Percentiles rank a stretch among this genome's conserved stretches.
Evolutionary conservation across 2,888 invertebrate genomes (phyloP).

Genomic region (Ferdinandea cuprea): DNA sequence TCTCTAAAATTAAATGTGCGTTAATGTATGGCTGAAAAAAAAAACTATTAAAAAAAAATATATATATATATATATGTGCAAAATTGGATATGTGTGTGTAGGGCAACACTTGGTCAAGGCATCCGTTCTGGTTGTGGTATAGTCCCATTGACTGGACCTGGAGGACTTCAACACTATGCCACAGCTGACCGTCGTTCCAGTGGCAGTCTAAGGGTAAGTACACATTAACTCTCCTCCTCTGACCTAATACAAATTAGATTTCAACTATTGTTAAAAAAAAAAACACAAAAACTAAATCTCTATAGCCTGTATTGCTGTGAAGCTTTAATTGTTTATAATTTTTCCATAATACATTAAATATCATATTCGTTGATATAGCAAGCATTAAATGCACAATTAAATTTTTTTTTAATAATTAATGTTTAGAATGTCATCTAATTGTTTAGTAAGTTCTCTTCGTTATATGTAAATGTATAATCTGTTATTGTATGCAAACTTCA

Average conservation of each 20-base stretch:
- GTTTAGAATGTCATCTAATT: constrained; percentile 69
- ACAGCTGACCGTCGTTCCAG: constrained; percentile 83
- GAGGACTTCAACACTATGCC: constrained; percentile 83
- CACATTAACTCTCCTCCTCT: constrained; percentile 38
- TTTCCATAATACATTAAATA: constrained; percentile 35
- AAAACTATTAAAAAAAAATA: constrained; percentile 37
- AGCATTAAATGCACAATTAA: constrained; percentile 56
- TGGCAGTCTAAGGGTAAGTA: constrained; percentile 82
- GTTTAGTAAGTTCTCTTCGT: constrained; percentile 59
- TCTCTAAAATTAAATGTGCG: constrained; percentile 65
- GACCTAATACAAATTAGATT: constrained; percentile 42
- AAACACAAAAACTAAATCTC: constrained; percentile 39
- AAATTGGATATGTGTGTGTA: constrained; percentile 79
- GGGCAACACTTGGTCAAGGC: constrained; percentile 83
- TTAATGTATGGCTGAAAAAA: constrained; percentile 72
- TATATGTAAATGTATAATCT: constrained; percentile 53
- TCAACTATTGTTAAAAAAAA: constrained; percentile 17
- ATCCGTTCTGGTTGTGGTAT: constrained; percentile 83
- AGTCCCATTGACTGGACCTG: constrained; percentile 83
- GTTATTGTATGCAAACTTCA: constrained; percentile 68
- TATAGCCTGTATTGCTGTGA: constrained; percentile 79
- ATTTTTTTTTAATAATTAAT: constrained; percentile 49
- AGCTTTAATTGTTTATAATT: constrained; percentile 80
- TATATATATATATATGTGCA: constrained; percentile 46
- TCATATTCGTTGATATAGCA: constrained; percentile 46